Evolutionary conservation across 2,888 invertebrate species (phyloP), one percentile per base, ranked within the genome.

Genomic region (Criorhina ranunculi): DNA sequence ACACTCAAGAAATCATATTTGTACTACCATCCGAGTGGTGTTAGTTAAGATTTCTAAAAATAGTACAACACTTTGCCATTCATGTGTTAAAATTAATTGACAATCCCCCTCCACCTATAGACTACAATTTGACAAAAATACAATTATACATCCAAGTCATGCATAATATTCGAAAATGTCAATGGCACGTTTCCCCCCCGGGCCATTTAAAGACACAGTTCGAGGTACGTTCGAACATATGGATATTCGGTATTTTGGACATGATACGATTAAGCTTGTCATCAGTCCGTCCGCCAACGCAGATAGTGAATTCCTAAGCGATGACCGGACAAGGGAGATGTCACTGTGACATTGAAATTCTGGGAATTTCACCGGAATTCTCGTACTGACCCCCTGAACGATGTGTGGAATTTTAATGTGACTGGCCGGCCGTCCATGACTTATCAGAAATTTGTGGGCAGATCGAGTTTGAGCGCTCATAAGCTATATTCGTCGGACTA

Each of bases 131-230:
- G 57, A 64, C 46, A 42, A 24, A 0, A 33, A 0, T 8, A 11
- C 33, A 35, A 70, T 82, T 82, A 59, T 17, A 8, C 6, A 83
- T 72, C 60, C 82, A 62, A 67, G 62, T 62, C 82, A 62, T 46
- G 78, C 35, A 11, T 9, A 42, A 2, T 17, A 12, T 49, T 75
- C 40, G 35, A 59, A 83, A 83, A 73, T 78, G 67, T 83, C 73
- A 83, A 78, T 83, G 82, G 72, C 82, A 83, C 82, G 82, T 83
- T 73, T 70, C 57, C 73, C 35, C 60, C 49, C n/a, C n/a, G n/a
- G 70, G 59, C 72, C 57, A 79, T 72, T 72, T 59, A 42, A 35
- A 72, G 64, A 31, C 33, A 64, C 35, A 57, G 46, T 64, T 49
- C 64, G 75, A 51, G 40, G 64, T 76, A 64, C 37, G 46, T 35